A percentile compares a stretch with the other conserved stretches of the same genome.
phyloP scores from a whole-genome alignment of 2,888 invertebrate species.

The Cyaniris semiargus region DNA sequence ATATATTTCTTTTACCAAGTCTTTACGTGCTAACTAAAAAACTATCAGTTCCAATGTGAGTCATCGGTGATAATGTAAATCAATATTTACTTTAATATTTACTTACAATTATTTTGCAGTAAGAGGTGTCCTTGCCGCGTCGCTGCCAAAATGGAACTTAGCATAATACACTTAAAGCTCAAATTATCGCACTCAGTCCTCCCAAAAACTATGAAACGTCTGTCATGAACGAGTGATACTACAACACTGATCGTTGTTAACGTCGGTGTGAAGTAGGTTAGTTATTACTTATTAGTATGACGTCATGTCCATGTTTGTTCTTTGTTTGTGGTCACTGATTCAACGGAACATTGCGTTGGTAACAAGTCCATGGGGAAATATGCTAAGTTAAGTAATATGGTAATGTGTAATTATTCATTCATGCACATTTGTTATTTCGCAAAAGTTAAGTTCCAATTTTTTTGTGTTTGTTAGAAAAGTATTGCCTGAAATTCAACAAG shows the following conservation, averaged over 20 bases:
- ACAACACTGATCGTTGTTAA: neutral
- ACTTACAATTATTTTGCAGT: constrained; percentile 18
- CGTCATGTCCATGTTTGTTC: neutral
- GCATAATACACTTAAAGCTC: constrained; percentile 19
- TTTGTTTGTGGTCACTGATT: neutral
- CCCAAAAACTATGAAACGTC: neutral
- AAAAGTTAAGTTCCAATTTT: neutral
- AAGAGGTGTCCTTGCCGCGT: neutral
- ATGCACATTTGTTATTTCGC: neutral
- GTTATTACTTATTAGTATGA: too few relatives aligned
- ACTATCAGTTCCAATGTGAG: neutral
- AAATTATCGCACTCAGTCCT: constrained; percentile 34
- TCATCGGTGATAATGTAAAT: constrained; percentile 8
- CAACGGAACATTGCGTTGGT: neutral
- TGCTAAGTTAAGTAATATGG: neutral
- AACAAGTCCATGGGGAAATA: neutral
- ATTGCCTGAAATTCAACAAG: neutral
- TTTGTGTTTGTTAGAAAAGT: neutral
- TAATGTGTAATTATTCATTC: neutral
- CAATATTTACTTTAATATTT: constrained; percentile 15
- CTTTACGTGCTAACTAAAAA: neutral
- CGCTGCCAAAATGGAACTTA: constrained; percentile 10
- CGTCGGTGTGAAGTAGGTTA: neutral
- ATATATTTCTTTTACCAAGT: neutral
- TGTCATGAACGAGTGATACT: neutral